Conservation (phyloP, 2,113 vertebrate genomes). For the Miniopterus natalensis region DNA sequence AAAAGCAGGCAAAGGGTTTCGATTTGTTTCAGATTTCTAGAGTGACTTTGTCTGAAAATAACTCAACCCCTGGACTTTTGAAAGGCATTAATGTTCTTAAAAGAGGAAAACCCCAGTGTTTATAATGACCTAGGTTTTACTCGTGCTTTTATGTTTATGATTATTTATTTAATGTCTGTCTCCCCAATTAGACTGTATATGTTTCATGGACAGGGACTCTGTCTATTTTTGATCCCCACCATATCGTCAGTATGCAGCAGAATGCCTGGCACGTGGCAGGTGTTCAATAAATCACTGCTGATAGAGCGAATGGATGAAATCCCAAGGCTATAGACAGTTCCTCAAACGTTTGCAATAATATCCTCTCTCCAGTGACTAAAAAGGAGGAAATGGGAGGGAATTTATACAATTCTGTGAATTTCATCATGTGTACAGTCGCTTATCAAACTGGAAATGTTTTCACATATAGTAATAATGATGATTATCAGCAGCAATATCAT, state of each 20-base stretch:
- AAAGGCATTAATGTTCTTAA: constrained; percentile 26
- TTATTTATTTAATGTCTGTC: constrained; percentile 8
- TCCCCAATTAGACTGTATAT: not conserved
- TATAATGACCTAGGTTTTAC: not conserved
- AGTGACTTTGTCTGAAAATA: constrained; percentile 72
- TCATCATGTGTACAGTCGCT: not conserved
- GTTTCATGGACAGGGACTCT: not conserved
- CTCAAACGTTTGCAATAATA: not conserved
- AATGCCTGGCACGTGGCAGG: not conserved
- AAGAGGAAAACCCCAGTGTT: constrained; percentile 17
- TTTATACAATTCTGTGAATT: not conserved
- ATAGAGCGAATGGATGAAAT: not conserved
- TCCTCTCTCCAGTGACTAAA: not conserved
- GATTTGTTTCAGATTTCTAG: constrained; percentile 76
- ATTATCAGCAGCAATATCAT: not conserved
- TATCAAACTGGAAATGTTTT: constrained; percentile 21
- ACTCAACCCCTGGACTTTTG: constrained; percentile 37
- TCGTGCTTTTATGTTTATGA: not conserved
- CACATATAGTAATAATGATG: not conserved
- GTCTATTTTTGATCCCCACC: not conserved
- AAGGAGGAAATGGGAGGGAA: not conserved
- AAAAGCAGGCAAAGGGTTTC: constrained; percentile 67
- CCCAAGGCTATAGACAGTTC: not conserved
- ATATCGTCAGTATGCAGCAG: not conserved
- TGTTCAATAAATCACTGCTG: constrained; percentile 49